These are phyloP conservation scores for Puma concolor DNA, from an alignment of 2,113 vertebrate species.

Conservation along the genomic window DNA sequence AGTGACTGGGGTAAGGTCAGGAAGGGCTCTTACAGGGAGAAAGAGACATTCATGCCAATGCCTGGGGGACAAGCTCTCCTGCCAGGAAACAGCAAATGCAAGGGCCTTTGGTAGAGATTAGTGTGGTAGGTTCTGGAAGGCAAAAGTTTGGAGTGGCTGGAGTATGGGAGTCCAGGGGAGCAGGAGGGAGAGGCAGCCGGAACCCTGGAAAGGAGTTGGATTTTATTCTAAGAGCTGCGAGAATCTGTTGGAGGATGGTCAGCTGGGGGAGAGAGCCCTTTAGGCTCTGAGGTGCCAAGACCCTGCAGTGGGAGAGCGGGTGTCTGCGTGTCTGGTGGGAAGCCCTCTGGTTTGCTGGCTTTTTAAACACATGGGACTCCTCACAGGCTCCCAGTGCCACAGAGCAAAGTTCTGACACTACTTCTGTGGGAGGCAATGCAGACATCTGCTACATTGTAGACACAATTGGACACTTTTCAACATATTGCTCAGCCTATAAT, in stretches of 20 bases:
- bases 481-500: background rate
- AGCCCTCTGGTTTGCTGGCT: background rate
- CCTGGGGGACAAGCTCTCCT: background rate
- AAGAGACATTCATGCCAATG: rapidly evolving
- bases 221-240: background rate
- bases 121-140: background rate
- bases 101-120: background rate
- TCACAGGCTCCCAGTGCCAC: background rate
- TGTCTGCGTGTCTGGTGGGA: background rate
- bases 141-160: background rate
- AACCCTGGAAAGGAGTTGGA: no score
- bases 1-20: no score
- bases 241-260: background rate
- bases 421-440: background rate
- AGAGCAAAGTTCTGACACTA: background rate
- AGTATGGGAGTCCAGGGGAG: rapidly evolving
- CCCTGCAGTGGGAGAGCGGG: background rate
- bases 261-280: background rate
- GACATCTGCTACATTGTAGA: slow-evolving; percentile 55
- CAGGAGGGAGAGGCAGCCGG: background rate
- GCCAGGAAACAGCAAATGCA: background rate
- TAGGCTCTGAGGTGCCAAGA: background rate
- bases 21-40: background rate
- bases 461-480: slow-evolving; percentile 53
- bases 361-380: background rate